Conservation (phyloP, 2,888 invertebrate genomes). For the Cheilosia scutellata region DNA sequence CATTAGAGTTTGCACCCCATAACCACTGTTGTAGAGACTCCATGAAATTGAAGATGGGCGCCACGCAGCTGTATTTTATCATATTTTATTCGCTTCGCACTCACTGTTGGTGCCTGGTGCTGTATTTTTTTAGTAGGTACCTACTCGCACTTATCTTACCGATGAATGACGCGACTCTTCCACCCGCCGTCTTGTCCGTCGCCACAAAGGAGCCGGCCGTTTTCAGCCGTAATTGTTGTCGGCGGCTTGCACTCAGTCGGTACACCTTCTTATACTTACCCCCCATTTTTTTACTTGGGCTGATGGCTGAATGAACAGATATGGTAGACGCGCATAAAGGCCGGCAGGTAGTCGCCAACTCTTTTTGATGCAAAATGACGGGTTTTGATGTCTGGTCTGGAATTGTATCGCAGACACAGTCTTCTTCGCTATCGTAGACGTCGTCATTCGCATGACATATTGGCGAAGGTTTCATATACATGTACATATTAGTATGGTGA, state of each 20-base stretch:
- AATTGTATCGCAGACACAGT: slow-evolving; percentile 60
- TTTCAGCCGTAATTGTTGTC: slow-evolving; percentile 65
- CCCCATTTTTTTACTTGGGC: slow-evolving; percentile 39
- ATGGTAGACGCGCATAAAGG: slow-evolving; percentile 56
- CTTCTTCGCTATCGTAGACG: slow-evolving; percentile 30
- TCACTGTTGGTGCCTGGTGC: slow-evolving; percentile 29
- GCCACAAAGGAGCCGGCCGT: slow-evolving; percentile 62
- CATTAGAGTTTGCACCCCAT: slow-evolving; percentile 54
- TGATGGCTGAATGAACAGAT: slow-evolving; percentile 27
- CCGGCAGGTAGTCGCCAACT: slow-evolving; percentile 72
- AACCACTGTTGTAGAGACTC: slow-evolving; percentile 40
- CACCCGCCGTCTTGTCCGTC: slow-evolving; percentile 43
- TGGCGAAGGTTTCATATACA: slow-evolving; percentile 31
- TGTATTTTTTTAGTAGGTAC: slow-evolving; percentile 38
- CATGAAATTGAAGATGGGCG: slow-evolving; percentile 75
- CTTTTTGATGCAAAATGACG: slow-evolving; percentile 72
- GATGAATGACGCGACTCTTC: slow-evolving; percentile 39
- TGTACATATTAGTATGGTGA: slow-evolving; percentile 8
- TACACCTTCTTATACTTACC: slow-evolving; percentile 59
- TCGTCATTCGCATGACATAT: slow-evolving; percentile 28
- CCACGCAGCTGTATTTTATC: slow-evolving; percentile 76
- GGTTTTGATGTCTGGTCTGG: slow-evolving; percentile 70
- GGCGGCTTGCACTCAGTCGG: slow-evolving; percentile 57
- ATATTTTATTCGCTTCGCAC: slow-evolving; percentile 70
- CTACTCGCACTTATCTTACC: slow-evolving; percentile 58